phyloP scores from a whole-genome alignment of 2,797 vertebrate genomes.

The Melanotaenia boesemani region DNA sequence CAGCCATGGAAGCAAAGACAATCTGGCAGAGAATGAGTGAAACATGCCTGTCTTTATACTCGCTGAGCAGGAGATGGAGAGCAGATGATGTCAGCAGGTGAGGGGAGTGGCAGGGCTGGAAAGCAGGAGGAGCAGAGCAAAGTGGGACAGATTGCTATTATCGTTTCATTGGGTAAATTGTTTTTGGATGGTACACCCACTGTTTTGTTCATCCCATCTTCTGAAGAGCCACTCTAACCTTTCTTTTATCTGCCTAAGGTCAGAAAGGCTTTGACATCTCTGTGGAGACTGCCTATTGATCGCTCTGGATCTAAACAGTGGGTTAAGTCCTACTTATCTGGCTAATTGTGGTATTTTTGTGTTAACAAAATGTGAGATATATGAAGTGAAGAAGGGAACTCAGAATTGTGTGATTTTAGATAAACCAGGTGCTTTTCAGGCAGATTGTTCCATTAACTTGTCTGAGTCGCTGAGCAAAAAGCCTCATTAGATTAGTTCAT shows the following conservation, averaged over 20 bases:
- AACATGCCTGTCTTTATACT: no score
- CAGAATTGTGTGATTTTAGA: constrained; percentile 9
- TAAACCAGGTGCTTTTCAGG: constrained; percentile 22
- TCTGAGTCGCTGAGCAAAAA: constrained; percentile 55
- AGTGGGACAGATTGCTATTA: no score
- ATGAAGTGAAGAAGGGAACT: not conserved
- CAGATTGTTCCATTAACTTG: constrained; percentile 57
- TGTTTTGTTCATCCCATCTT: constrained; percentile 38
- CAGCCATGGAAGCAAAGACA: no score
- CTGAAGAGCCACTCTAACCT: constrained; percentile 51
- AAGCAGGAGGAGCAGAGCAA: no score
- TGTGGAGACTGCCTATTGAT: constrained; percentile 3
- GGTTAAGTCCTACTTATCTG: not conserved
- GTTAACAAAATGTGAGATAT: no score
- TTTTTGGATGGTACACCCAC: constrained; percentile 1
- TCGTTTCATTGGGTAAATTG: no score
- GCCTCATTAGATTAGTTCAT: constrained; percentile 76
- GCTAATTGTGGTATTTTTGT: not conserved
- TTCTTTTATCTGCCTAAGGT: constrained; percentile 62
- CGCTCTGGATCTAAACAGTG: not conserved
- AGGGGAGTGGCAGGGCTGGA: no score
- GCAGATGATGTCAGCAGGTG: no score
- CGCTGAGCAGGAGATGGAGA: no score
- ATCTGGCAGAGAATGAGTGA: no score
- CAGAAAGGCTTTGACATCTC: constrained; percentile 37